Base-by-base conservation (phyloP, 2,888 invertebrate species). In the Bugulina stolonifera region DNA sequence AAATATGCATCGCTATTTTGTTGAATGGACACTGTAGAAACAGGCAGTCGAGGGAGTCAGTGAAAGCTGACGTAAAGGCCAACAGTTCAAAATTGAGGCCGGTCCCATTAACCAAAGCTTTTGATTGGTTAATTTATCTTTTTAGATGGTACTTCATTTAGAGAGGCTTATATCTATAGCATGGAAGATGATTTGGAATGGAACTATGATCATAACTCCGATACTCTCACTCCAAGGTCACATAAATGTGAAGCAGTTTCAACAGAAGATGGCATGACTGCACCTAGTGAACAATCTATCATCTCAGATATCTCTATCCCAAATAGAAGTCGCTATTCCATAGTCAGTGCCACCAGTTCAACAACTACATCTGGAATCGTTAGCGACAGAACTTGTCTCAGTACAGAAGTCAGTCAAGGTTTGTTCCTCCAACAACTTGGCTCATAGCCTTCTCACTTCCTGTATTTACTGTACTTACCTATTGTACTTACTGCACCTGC, bases 351-450 rank as follows among this genome's bases (percentile, higher is more conserved):
- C 80, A 93, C 94, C 57, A 94, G 94, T 80, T 95, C 94, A n/a
- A 95, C 94, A 82, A 96, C 95, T 55, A 96, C 96, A 32, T 95
- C 94, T 35, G 96, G 96, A 73, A 94, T 96, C 78, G 94, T 95
- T 69, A 94, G 95, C 83, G 96, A 96, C 84, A 89, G 64, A 64
- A 64, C 64, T 32, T 64, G 64, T 34, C 27, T 64, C 10, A 64
- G 64, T 34, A 64, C 64, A 1, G 64, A 64, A 64, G 64, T 27
- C 10, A 64, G 64, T 34, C 64, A 64, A 64, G 64, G 64, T 64
- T 14, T 5, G 64, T 64, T 5, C 3, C 23, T 18, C 25, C 55
- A 18, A 55, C 5, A 5, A 10, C 22, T 55, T 5, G 3, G 22
- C 55, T 23, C 55, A 55, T 5, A 18, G n/a, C n/a, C 25, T 55